Evolutionary conservation across 2,113 vertebrate species (phyloP).

Genomic region (Paraplagusia blochii): DNA sequence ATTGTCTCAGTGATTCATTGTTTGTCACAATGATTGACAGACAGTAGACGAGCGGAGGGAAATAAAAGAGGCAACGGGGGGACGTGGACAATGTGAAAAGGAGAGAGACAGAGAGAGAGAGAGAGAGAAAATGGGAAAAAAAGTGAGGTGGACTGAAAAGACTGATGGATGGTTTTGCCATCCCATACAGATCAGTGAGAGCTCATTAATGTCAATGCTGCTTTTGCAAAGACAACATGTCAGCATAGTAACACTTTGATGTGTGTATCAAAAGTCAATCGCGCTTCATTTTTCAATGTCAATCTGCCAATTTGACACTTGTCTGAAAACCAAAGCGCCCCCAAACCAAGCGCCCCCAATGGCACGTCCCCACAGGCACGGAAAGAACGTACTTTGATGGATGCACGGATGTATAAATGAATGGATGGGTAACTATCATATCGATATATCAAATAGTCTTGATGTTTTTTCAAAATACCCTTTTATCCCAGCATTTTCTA

Average conservation of each 20-base stretch:
- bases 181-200: constrained; percentile 33
- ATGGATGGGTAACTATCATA: no score
- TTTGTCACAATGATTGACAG: not conserved
- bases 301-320: constrained; percentile 24
- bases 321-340: no score
- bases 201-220: constrained; percentile 18
- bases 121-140: constrained; percentile 7
- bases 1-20: constrained; percentile 26
- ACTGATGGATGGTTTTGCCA: constrained; percentile 16
- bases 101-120: not conserved
- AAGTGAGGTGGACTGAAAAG: constrained; percentile 9
- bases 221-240: not conserved
- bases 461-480: no score
- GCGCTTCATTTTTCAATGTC: constrained; percentile 4
- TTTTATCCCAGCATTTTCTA: no score
- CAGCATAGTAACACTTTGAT: constrained; percentile 25
- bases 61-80: not conserved
- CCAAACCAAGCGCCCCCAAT: no score
- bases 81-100: not conserved
- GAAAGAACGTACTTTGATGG: no score
- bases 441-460: no score
- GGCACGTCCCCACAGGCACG: no score
- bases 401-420: no score
- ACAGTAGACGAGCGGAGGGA: not conserved
- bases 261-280: constrained; percentile 14